Evolutionary conservation across 2,888 invertebrate genomes (phyloP), one percentile per base, ranked within the genome.

Genomic region (Celastrina argiolus): DNA sequence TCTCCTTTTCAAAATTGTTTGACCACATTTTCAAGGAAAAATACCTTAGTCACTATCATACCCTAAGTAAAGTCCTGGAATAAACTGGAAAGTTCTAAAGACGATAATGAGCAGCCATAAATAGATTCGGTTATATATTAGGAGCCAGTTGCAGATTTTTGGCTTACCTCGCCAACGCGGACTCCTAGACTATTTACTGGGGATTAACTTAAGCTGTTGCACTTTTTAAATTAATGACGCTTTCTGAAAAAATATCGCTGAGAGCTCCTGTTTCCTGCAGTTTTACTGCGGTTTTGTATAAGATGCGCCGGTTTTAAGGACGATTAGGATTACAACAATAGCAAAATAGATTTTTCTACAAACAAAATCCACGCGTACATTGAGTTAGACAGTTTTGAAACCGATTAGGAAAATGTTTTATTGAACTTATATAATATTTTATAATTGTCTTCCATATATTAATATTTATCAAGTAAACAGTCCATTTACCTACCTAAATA

Each of bases 71-170:
- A 51, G 6, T 51, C 51, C 51, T 51, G 10, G 12, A 39, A 65
- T 59, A 66, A 56, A 67, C 56, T 36, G 63, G 74, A 78, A 79
- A 74, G 75, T 73, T 78, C 73, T 73, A 72, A 81, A 84, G 81
- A 79, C 75, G 72, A 79, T 85, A 87, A 87, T 85, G 84, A 87
- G 79, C 74, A 68, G 39, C 76, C 78, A 80, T 87, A 88, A 85
- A 87, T 84, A 85, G 78, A 75, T 77, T 81, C 82, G 82, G 83
- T 83, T 84, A 81, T 85, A 83, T 88, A 89, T 84, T 80, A 80
- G 74, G 71, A 74, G 76, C 76, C 77, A 78, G 79, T 81, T 72
- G 72, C 71, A 85, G 82, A 85, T 85, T 87, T 88, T 88, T 83
- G 82, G 81, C 81, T 81, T 80, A 77, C 77, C 78, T 77, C 75